These are phyloP conservation scores for Urocitellus parryii DNA, from an alignment of 2,113 vertebrate species.

Conservation along the genomic window DNA sequence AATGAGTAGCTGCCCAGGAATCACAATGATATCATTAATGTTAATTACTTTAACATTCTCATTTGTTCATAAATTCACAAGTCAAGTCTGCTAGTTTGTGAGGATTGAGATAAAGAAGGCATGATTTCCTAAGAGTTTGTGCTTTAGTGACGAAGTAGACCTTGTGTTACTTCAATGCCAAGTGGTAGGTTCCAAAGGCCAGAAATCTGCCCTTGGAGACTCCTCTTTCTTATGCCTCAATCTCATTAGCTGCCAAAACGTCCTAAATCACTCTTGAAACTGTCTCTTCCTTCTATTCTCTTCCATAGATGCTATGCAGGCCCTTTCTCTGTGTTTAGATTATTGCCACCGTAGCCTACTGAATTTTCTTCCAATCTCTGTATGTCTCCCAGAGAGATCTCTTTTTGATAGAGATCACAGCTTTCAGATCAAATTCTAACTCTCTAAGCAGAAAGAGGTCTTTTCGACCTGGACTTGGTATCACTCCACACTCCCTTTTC, in stretches of 20 bases:
- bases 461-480: not conserved
- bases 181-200: not conserved
- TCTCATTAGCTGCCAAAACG: not conserved
- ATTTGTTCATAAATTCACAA: not conserved
- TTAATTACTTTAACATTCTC: not conserved
- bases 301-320: not conserved
- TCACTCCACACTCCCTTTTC: not conserved
- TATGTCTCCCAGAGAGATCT: not conserved
- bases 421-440: slow-evolving; percentile 17
- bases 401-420: slow-evolving; percentile 16
- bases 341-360: not conserved
- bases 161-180: not conserved
- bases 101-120: not conserved
- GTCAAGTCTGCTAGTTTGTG: not conserved
- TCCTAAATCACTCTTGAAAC: not conserved
- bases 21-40: not conserved
- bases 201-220: not conserved
- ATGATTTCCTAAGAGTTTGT: not conserved
- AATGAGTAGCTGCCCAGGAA: not conserved
- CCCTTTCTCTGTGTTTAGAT: not conserved
- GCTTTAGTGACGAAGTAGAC: not conserved
- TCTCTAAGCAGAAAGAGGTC: not conserved
- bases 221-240: not conserved
- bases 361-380: not conserved
- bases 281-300: not conserved